Conservation (phyloP, 2,113 vertebrate species). For the Syngnathus scovelli region DNA sequence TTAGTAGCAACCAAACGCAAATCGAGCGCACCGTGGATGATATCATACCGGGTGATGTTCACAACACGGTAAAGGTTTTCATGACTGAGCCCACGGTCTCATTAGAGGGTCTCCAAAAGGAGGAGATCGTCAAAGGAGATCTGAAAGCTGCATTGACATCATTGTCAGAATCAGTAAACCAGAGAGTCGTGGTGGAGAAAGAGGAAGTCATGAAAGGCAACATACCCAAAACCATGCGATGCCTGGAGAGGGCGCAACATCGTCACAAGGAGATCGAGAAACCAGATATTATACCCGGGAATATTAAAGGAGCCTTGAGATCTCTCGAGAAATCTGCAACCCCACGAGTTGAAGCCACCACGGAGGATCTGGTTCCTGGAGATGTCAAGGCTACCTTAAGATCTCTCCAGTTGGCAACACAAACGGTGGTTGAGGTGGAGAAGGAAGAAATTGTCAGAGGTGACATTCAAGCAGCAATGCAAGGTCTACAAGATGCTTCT, state of each 20-base stretch:
- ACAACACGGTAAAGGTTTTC: conserved; percentile 78
- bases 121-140: conserved; percentile 80
- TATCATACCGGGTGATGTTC: conserved; percentile 82
- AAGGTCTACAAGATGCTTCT: conserved; percentile 64
- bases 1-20: conserved; percentile 67
- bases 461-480: conserved; percentile 62
- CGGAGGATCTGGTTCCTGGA: conserved; percentile 76
- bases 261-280: conserved; percentile 71
- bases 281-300: conserved; percentile 71
- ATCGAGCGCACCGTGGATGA: conserved; percentile 80
- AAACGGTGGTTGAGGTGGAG: conserved; percentile 66
- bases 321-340: conserved; percentile 79
- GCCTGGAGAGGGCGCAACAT: conserved; percentile 73
- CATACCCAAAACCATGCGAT: conserved; percentile 70
- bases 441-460: conserved; percentile 71
- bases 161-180: conserved; percentile 76
- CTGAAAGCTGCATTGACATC: conserved; percentile 77
- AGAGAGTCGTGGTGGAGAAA: conserved; percentile 72
- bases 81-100: conserved; percentile 71
- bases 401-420: conserved; percentile 75
- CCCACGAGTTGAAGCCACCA: conserved; percentile 66
- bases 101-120: conserved; percentile 65
- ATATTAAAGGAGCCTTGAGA: conserved; percentile 77
- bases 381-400: conserved; percentile 79
- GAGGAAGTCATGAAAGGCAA: conserved; percentile 80